These are phyloP conservation scores for Phymorhynchus buccinoides DNA, from an alignment of 1,140 invertebrate genomes.

Conservation along the genomic window DNA sequence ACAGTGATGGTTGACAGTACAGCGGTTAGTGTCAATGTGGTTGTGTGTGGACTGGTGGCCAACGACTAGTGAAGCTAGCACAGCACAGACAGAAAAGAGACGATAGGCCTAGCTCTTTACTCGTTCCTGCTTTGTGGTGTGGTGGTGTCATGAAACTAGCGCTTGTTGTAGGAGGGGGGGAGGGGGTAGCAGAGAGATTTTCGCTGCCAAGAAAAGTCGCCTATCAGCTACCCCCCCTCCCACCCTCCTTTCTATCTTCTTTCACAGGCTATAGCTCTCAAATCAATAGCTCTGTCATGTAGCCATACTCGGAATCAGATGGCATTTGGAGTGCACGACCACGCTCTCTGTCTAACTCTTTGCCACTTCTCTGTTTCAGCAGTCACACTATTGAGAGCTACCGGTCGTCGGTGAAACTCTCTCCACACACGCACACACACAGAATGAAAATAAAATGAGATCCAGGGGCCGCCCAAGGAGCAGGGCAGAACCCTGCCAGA, in stretches of 20 bases:
- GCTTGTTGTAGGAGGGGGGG: too few species aligned
- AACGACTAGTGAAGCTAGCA: too few species aligned
- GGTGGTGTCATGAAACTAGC: too few species aligned
- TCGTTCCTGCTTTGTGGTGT: too few species aligned
- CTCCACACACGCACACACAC: background rate
- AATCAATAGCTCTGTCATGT: constrained; percentile 18
- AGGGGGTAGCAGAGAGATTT: background rate
- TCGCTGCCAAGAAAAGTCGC: background rate
- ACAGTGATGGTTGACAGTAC: too few species aligned
- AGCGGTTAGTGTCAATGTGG: background rate
- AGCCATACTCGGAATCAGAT: constrained; percentile 9
- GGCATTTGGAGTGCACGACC: constrained; percentile 4
- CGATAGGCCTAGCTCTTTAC: too few species aligned
- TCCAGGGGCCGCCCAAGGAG: background rate
- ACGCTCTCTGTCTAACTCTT: constrained; percentile 4
- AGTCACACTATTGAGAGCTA: too few species aligned
- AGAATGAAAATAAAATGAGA: background rate
- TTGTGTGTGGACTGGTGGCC: too few species aligned
- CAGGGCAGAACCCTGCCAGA: background rate
- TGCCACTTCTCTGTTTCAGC: background rate
- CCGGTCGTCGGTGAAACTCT: too few species aligned
- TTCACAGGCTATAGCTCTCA: background rate
- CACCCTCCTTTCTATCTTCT: background rate
- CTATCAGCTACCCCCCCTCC: background rate
- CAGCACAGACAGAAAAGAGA: too few species aligned